phyloP scores from a whole-genome alignment of 2,888 invertebrate species.

The Drosophila ochracea region DNA sequence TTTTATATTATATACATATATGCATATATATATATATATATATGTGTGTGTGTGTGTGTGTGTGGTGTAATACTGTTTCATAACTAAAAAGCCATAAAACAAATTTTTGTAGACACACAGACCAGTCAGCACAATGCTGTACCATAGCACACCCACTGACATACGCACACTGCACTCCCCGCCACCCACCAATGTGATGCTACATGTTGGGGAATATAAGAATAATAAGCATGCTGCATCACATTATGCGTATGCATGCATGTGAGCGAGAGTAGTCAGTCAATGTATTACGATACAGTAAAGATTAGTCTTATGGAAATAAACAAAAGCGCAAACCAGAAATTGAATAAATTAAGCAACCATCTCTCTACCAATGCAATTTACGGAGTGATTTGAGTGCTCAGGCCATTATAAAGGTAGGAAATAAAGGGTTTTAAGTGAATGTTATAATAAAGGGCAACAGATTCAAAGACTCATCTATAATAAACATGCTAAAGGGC shows the following conservation, averaged over 20 bases:
- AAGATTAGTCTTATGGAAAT: conserved; percentile 71
- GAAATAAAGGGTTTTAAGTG: not conserved
- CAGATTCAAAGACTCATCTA: not conserved
- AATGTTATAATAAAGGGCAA: not conserved
- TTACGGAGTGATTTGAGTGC: conserved; percentile 1
- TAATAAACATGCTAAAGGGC: not conserved
- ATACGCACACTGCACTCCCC: not conserved
- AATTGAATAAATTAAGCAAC: conserved; percentile 17
- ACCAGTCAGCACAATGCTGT: conserved; percentile 29
- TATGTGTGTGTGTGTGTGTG: conserved; percentile 7
- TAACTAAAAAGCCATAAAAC: conserved; percentile 80
- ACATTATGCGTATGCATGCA: conserved; percentile 15
- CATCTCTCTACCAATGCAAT: not conserved
- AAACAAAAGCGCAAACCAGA: conserved; percentile 13
- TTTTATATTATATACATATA: conserved; percentile 12
- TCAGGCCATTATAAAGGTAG: not conserved
- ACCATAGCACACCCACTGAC: not conserved
- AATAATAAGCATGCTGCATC: conserved; percentile 57
- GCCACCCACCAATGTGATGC: not conserved
- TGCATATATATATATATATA: not conserved
- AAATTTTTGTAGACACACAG: conserved; percentile 70
- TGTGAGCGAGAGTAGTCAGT: not conserved
- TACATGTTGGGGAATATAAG: conserved; percentile 25
- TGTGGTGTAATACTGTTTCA: conserved; percentile 73
- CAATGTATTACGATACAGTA: conserved; percentile 27